Conservation (phyloP, 2,113 vertebrate species). For the Thunnus maccoyii region DNA sequence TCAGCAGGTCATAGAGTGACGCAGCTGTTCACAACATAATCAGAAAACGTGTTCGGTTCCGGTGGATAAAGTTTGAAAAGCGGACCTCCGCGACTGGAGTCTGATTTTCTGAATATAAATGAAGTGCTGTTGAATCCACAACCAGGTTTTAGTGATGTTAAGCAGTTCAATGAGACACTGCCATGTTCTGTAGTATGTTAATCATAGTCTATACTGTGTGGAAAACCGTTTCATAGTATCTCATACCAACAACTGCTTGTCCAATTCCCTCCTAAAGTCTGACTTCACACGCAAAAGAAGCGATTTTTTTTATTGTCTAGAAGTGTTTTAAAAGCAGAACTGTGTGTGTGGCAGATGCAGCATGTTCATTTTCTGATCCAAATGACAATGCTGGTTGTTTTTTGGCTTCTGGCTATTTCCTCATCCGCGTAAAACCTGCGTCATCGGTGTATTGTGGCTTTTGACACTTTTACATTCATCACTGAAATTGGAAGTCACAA, state of each 20-base stretch:
- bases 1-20: slow-evolving; percentile 12
- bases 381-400: neutral
- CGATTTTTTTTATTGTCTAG: neutral
- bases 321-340: neutral
- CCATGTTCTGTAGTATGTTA: too few species aligned
- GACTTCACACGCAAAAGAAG: neutral
- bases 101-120: neutral
- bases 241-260: neutral
- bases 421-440: slow-evolving; percentile 55
- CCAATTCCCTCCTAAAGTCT: neutral
- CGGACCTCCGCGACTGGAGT: neutral
- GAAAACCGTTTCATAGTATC: neutral
- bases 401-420: neutral
- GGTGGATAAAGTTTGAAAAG: neutral
- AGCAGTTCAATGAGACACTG: neutral
- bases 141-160: neutral
- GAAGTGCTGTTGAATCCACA: neutral
- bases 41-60: slow-evolving; percentile 1
- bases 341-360: neutral
- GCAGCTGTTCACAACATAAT: slow-evolving; percentile 15
- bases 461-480: slow-evolving; percentile 6
- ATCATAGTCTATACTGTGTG: neutral
- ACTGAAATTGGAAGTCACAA: neutral
- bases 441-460: slow-evolving; percentile 27
- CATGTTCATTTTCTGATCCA: neutral